Percentiles rank a stretch among this genome's conserved stretches.
These are phyloP conservation scores for Lingula anatina DNA, from an alignment of 2,888 invertebrate species.

Conservation along the genomic window DNA sequence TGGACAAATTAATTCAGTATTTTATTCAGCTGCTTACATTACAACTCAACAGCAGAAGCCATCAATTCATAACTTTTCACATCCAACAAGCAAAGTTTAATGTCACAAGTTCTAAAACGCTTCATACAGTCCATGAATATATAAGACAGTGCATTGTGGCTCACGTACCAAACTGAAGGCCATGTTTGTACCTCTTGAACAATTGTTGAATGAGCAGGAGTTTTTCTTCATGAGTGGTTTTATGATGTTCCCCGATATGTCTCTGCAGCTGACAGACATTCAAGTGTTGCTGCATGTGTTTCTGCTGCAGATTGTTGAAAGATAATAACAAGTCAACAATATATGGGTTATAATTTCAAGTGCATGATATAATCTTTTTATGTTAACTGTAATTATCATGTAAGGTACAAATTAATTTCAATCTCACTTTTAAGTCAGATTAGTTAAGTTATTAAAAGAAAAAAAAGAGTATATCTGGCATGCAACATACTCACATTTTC, in stretches of 20 bases:
- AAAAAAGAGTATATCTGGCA: not conserved
- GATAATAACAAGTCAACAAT: not conserved
- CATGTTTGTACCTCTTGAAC: slow-evolving; percentile 64
- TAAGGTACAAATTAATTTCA: too few relatives aligned
- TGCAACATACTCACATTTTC: slow-evolving; percentile 25
- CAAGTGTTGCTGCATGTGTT: slow-evolving; percentile 78
- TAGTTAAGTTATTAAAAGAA: too few relatives aligned
- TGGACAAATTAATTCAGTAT: too few relatives aligned
- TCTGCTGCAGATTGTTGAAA: slow-evolving; percentile 39
- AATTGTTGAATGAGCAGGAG: slow-evolving; percentile 62
- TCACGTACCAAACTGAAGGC: slow-evolving; percentile 50
- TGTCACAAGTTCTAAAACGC: too few relatives aligned
- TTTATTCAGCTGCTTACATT: not conserved
- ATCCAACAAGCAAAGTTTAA: too few relatives aligned
- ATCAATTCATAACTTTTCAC: too few relatives aligned
- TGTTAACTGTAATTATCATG: not conserved
- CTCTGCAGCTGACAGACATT: slow-evolving; percentile 72
- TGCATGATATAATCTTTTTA: not conserved
- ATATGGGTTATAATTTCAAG: too few relatives aligned
- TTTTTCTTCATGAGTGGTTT: slow-evolving; percentile 54
- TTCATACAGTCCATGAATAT: too few relatives aligned
- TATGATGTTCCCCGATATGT: slow-evolving; percentile 65
- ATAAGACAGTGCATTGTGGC: too few relatives aligned
- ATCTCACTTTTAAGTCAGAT: too few relatives aligned
- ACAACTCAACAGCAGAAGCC: not conserved